A percentile compares a stretch with the other conserved stretches of the same genome.
phyloP scores from a whole-genome alignment of 2,113 vertebrate species.

The Eptesicus fuscus region DNA sequence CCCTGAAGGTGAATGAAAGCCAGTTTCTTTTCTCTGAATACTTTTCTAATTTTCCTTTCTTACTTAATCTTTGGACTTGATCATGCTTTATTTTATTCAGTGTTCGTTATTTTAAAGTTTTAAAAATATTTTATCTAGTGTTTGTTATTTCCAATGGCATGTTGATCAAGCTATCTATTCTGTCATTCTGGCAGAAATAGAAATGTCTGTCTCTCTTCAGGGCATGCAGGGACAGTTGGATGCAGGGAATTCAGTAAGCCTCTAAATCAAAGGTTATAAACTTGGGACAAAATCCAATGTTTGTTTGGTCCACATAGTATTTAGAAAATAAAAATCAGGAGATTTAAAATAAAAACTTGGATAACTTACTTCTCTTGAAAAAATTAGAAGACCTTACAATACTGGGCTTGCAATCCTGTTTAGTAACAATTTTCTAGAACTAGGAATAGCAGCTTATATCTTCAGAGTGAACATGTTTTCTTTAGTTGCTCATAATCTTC shows the following conservation, averaged over 20 bases:
- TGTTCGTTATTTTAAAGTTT: constrained; percentile 21
- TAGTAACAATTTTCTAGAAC: background rate
- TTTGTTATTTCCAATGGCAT: constrained; percentile 14
- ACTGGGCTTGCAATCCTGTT: background rate
- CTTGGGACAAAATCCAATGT: background rate
- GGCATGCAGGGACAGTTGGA: background rate
- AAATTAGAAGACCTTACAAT: background rate
- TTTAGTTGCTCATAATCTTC: background rate
- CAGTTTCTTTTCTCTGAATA: background rate
- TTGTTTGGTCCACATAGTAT: constrained; percentile 22
- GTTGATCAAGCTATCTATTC: background rate
- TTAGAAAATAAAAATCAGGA: constrained; percentile 36
- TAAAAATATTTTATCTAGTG: background rate
- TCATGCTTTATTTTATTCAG: background rate
- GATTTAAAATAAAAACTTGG: constrained; percentile 42
- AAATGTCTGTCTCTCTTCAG: background rate
- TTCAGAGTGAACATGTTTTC: background rate
- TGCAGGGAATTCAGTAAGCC: constrained; percentile 21
- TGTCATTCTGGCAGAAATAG: background rate
- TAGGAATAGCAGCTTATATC: background rate
- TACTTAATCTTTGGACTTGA: background rate
- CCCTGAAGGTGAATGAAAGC: background rate
- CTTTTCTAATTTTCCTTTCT: background rate
- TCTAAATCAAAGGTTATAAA: constrained; percentile 33
- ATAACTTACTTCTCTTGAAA: constrained; percentile 1